Base-by-base conservation (phyloP, 2,797 vertebrate species). In the Chaetodon trifasciatus region DNA sequence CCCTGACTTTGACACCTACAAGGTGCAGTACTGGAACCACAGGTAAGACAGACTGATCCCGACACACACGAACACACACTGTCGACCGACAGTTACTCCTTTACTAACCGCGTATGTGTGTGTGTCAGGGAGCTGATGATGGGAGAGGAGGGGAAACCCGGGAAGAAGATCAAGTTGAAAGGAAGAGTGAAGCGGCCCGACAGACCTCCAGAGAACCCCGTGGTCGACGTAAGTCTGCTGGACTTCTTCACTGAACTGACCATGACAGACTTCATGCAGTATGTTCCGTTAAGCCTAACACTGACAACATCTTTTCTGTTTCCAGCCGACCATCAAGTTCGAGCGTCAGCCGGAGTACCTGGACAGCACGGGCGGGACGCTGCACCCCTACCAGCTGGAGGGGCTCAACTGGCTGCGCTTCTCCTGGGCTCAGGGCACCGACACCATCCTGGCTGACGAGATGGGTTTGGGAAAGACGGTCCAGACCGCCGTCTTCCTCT, bases 381-480 rank as follows among this genome's bases (percentile, higher is more conserved):
- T 99, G 83, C 98, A 99, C 68, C 98, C 98, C 1, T 99, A 99
- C 93, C 98, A 99, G 82, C 96, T 99, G 92, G 98, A 99, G 91
- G 98, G 98, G 0, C 93, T 99, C 53, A 99, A 99, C 91, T 99
- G 98, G 98, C 92, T 99, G 79, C 96, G 98, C 10, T 99, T 99
- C 89, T 99, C 98, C n/a, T 99, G 98, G 98, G 97, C 98, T 61
- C 98, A 99, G 92, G 98, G 98, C 81, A 99, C 98, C 0, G 98
- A 99, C 88, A 99, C 98, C 68, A 99, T 99, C 90, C 92, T 99
- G 88, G 98, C 98, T 5, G 98, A 99, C 63, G 98, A 99, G 94
- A 99, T 99, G 98, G 98, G 98, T 28, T 88, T 99, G 69, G 98
- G 98, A 42, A 99, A 99, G 89, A 99, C 98, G 0, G 98, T 99